Conservation (phyloP, 1,140 invertebrate species). For the Alviniconcha marisindica region DNA sequence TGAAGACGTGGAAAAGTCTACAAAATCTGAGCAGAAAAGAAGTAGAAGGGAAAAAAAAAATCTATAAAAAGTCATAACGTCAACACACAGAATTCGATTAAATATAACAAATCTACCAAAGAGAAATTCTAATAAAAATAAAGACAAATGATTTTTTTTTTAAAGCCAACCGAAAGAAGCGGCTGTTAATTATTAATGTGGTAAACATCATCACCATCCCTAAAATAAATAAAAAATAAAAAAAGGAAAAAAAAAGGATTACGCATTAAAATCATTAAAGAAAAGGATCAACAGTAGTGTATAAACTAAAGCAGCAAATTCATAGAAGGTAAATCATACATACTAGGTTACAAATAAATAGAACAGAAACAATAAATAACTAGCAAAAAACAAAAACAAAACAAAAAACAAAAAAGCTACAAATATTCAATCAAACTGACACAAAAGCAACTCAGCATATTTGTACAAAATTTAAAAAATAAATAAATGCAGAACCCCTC, state of each 20-base stretch:
- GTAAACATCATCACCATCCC: too few species aligned
- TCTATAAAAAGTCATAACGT: neutral
- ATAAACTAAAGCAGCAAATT: neutral
- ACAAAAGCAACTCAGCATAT: neutral
- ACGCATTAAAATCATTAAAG: neutral
- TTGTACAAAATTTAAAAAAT: neutral
- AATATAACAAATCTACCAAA: neutral
- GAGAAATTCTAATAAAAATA: neutral
- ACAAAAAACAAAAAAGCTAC: neutral
- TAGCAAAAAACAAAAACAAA: neutral
- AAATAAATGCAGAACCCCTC: neutral
- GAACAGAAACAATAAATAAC: neutral
- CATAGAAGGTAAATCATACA: neutral
- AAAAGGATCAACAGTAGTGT: too few species aligned
- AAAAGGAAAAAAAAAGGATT: neutral
- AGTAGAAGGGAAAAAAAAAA: too few species aligned
- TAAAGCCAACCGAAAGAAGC: neutral
- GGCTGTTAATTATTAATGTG: too few species aligned
- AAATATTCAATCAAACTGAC: too few species aligned
- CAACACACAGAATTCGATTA: neutral
- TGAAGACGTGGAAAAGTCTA: neutral
- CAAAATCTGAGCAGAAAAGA: too few species aligned
- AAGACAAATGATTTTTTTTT: neutral
- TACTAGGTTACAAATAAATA: neutral
- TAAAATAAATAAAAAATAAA: conserved; percentile 1